A percentile compares a stretch with the other conserved stretches of the same genome.
These are phyloP conservation scores for Oncorhynchus nerka DNA, from an alignment of 2,113 vertebrate species.

Conservation along the genomic window DNA sequence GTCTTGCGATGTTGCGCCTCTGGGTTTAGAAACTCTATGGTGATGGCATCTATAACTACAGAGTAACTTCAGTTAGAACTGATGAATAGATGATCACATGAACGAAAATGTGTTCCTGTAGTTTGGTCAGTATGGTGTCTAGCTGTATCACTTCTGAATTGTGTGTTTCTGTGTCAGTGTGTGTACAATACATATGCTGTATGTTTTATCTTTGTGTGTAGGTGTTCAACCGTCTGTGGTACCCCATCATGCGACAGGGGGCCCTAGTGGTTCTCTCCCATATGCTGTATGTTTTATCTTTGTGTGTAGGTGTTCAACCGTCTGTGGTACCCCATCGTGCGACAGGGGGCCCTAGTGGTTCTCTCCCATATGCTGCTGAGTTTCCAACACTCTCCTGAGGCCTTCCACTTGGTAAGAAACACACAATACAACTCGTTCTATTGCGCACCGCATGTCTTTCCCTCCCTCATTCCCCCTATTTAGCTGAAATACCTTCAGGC, in stretches of 20 bases:
- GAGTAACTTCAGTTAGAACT: no score
- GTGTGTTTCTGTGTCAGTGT: not conserved
- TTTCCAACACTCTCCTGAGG: slow-evolving; percentile 98
- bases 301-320: slow-evolving; percentile 87
- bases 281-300: not conserved
- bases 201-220: slow-evolving; percentile 38
- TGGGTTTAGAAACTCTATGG: no score
- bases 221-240: slow-evolving; percentile 97
- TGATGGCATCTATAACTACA: no score
- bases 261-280: slow-evolving; percentile 73
- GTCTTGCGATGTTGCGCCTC: no score
- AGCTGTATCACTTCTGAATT: not conserved
- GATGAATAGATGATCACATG: no score
- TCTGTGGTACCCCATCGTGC: slow-evolving; percentile 95
- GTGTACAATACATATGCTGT: not conserved
- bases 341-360: slow-evolving; percentile 91
- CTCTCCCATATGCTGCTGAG: slow-evolving; percentile 98
- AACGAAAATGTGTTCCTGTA: not conserved
- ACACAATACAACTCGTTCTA: not conserved
- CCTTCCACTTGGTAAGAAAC: slow-evolving; percentile 92
- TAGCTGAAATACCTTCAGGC: slow-evolving; percentile 41
- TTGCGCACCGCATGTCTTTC: slow-evolving; percentile 19
- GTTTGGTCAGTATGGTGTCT: not conserved
- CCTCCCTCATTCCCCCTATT: slow-evolving; percentile 30
- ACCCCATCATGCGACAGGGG: slow-evolving; percentile 93